phyloP scores from a whole-genome alignment of 2,797 vertebrate species.

The Sebastes aleutianus region DNA sequence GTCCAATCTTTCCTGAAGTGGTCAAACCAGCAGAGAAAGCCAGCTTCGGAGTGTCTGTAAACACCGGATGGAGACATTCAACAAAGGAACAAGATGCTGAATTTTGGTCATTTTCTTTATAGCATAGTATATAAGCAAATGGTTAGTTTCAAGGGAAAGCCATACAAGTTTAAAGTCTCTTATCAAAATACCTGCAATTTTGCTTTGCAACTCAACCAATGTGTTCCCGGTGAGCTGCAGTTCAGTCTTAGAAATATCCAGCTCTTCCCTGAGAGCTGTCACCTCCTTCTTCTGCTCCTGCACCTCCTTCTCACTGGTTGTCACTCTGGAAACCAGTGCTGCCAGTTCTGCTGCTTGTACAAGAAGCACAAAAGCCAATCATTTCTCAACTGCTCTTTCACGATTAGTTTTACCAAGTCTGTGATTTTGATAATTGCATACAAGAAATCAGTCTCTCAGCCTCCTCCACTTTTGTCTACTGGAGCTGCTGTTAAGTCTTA shows the following conservation, averaged over 20 bases:
- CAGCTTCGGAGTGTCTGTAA: background rate
- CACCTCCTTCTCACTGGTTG: background rate
- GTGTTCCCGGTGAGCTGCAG: conserved; percentile 13
- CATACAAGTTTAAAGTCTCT: background rate
- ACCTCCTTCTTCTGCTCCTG: background rate
- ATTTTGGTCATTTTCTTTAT: background rate
- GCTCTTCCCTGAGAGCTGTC: conserved; percentile 16
- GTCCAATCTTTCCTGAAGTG: background rate
- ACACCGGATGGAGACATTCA: background rate
- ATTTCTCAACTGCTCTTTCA: conserved; percentile 13
- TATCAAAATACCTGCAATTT: background rate
- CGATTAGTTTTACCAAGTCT: background rate
- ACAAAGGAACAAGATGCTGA: background rate
- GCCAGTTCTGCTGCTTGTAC: conserved; percentile 11
- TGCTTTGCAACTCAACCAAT: background rate
- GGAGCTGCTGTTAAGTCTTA: conserved; percentile 4
- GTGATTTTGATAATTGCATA: conserved; percentile 33
- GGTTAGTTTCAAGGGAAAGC: background rate
- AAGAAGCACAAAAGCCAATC: conserved; percentile 6
- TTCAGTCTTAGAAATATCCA: conserved; percentile 18
- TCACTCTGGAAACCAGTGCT: conserved; percentile 27
- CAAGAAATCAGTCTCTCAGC: conserved; percentile 14
- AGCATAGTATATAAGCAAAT: background rate
- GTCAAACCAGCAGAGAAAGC: conserved; percentile 7
- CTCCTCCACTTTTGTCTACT: conserved; percentile 1